Evolutionary conservation across 2,113 vertebrate species (phyloP).

Genomic region (Bufo bufo): DNA sequence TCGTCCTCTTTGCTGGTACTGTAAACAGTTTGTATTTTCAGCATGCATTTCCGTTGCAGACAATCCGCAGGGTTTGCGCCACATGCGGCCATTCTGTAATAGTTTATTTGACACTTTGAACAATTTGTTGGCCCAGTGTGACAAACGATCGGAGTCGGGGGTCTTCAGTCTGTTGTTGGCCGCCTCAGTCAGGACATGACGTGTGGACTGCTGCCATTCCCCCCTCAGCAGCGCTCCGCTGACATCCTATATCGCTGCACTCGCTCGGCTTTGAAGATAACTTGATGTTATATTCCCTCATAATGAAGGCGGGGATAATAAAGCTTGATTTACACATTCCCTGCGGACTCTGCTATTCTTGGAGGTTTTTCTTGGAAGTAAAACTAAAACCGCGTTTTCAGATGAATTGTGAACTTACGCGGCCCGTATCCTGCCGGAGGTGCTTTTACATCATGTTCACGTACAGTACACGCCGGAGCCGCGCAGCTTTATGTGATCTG

Average conservation of each 20-base stretch:
- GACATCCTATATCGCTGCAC: conserved; percentile 1
- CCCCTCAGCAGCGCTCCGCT: not conserved
- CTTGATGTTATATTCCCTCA: conserved; percentile 28
- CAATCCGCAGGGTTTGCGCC: too few species aligned
- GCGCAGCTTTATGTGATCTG: not conserved
- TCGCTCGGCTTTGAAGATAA: conserved; percentile 40
- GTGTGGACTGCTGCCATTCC: not conserved
- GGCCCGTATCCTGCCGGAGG: not conserved
- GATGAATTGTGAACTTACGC: conserved; percentile 12
- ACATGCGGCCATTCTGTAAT: too few species aligned
- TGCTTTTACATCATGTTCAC: not conserved
- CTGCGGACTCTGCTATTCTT: conserved; percentile 38
- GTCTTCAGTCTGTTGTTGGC: too few species aligned
- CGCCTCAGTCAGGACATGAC: conserved; percentile 7
- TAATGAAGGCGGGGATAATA: conserved; percentile 37
- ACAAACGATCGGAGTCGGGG: too few species aligned
- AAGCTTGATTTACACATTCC: conserved; percentile 42
- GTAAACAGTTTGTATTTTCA: too few species aligned
- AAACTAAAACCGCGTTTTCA: conserved; percentile 25
- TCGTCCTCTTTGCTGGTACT: too few species aligned
- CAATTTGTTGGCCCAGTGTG: too few species aligned
- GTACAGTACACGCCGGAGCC: not conserved
- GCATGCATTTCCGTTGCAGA: too few species aligned
- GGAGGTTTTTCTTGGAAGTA: conserved; percentile 50
- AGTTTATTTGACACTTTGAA: too few species aligned